These are phyloP conservation scores for Tenthredo notha DNA, from an alignment of 2,888 invertebrate genomes.

Conservation along the genomic window DNA sequence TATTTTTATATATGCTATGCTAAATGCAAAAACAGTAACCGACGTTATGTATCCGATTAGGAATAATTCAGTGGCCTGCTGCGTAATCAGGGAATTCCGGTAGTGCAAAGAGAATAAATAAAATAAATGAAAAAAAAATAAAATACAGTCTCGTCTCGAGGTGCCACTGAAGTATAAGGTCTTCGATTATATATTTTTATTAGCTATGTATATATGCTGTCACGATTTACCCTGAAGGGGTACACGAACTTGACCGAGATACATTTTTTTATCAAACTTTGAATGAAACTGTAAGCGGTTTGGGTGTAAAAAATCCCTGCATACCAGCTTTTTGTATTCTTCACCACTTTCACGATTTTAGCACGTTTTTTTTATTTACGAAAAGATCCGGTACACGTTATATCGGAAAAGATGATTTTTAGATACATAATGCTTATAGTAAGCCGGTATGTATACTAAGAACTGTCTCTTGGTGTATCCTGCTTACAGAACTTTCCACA, in stretches of 20 bases:
- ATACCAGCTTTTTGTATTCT: not conserved
- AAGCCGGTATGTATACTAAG: not conserved
- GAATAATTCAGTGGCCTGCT: not conserved
- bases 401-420: not conserved
- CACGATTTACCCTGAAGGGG: not conserved
- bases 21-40: not conserved
- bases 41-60: not conserved
- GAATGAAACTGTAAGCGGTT: not conserved
- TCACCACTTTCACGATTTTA: not conserved
- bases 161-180: not conserved
- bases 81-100: too few relatives aligned
- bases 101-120: too few relatives aligned
- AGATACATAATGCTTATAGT: not conserved
- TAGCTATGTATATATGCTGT: too few relatives aligned
- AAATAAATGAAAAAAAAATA: too few relatives aligned
- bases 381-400: too few relatives aligned
- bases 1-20: not conserved
- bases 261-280: not conserved
- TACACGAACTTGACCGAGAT: not conserved
- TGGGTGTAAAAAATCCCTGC: not conserved
- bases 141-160: not conserved
- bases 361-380: not conserved
- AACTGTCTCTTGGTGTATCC: not conserved
- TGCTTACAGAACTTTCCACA: conserved; percentile 16
- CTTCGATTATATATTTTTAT: not conserved